Evolutionary conservation across 2,113 vertebrate species (phyloP).

Genomic region (Corvus hawaiiensis): DNA sequence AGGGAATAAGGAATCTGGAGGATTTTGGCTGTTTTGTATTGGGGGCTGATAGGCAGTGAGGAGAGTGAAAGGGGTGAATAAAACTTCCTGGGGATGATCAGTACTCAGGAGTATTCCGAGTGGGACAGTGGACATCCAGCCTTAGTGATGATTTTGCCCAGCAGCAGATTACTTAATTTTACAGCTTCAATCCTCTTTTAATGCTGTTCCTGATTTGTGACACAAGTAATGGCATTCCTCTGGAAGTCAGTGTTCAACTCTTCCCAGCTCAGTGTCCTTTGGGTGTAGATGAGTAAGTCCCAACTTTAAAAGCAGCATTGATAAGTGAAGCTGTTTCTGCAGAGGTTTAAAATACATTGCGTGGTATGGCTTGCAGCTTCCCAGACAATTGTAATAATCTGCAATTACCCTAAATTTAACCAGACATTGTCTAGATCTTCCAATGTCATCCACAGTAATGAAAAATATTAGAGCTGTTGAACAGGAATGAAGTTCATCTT

Average conservation of each 20-base stretch:
- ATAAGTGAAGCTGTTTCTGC: not conserved
- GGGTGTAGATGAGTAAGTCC: not conserved
- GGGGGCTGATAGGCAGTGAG: not conserved
- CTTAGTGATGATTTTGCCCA: not conserved
- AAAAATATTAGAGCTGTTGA: not conserved
- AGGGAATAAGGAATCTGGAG: not conserved
- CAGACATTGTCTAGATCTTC: not conserved
- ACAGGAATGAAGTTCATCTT: not conserved
- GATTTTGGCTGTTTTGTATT: not conserved
- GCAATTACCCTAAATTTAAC: not conserved
- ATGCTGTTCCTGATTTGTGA: not conserved
- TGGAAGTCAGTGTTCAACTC: not conserved
- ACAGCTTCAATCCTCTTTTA: not conserved
- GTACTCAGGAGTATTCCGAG: not conserved
- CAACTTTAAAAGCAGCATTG: not conserved
- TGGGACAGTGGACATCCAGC: not conserved
- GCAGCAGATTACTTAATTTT: not conserved
- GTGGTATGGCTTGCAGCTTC: not conserved
- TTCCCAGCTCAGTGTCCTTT: not conserved
- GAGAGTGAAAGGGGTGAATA: not conserved
- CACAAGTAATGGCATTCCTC: not conserved
- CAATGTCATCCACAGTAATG: not conserved
- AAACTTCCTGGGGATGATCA: not conserved
- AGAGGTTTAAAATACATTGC: not conserved
- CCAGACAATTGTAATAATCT: not conserved